Evolutionary conservation across 2,888 invertebrate species (phyloP).

Genomic region (Drosophila dives): DNA sequence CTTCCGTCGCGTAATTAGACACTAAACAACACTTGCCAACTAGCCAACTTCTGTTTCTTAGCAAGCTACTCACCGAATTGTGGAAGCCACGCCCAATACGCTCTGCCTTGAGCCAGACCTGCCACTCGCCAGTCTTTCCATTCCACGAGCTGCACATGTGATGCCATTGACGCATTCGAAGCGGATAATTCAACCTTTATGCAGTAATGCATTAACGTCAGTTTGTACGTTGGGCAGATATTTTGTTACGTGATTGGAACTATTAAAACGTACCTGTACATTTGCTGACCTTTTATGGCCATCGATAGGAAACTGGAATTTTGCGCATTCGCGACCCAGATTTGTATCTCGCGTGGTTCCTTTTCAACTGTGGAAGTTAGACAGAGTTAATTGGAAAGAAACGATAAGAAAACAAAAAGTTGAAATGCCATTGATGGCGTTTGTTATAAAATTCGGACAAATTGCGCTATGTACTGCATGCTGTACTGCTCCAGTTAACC

Average conservation of each 20-base stretch:
- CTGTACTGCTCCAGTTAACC: constrained; percentile 19
- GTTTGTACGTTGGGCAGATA: background rate
- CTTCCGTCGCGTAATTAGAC: constrained; percentile 44
- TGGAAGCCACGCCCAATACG: constrained; percentile 94
- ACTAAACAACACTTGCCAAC: constrained; percentile 1
- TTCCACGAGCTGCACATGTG: constrained; percentile 96
- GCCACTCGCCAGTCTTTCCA: constrained; percentile 95
- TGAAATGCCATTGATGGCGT: constrained; percentile 15
- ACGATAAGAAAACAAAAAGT: constrained; percentile 2
- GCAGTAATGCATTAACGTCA: constrained; percentile 8
- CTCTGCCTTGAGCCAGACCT: constrained; percentile 94
- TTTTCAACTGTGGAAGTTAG: constrained; percentile 87
- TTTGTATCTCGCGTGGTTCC: constrained; percentile 90
- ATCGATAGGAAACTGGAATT: constrained; percentile 93
- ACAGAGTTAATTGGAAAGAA: constrained; percentile 19
- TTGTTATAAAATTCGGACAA: constrained; percentile 39
- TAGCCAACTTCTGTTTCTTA: constrained; percentile 10
- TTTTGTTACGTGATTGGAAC: constrained; percentile 14
- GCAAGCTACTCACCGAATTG: constrained; percentile 89
- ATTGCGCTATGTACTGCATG: constrained; percentile 45
- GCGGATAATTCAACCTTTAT: constrained; percentile 88
- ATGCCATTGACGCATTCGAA: constrained; percentile 91
- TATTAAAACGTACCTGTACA: constrained; percentile 87
- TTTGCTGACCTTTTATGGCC: constrained; percentile 92
- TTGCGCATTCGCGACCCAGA: constrained; percentile 92